These are phyloP conservation scores for Drosophila cognata DNA, from an alignment of 2,888 invertebrate genomes.

Conservation along the genomic window DNA sequence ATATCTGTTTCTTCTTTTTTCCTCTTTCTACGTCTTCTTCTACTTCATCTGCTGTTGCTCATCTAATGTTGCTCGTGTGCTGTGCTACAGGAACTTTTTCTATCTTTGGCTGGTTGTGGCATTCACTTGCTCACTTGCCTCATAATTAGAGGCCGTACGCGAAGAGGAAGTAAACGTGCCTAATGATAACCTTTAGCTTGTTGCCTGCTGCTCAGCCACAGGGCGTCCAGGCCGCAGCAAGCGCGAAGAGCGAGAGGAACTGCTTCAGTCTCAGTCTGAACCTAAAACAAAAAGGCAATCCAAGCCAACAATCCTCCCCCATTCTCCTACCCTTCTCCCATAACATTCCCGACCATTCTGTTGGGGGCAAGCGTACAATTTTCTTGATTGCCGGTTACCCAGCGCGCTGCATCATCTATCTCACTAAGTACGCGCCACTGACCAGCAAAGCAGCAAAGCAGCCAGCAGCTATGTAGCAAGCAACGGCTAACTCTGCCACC, in stretches of 20 bases:
- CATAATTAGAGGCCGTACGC: slow-evolving; percentile 72
- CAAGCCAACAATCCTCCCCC: slow-evolving; percentile 7
- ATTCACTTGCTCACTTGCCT: slow-evolving; percentile 51
- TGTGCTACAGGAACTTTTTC: not conserved
- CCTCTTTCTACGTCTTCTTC: not conserved
- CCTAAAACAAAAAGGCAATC: slow-evolving; percentile 34
- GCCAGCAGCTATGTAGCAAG: slow-evolving; percentile 5
- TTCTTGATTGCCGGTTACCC: slow-evolving; percentile 73
- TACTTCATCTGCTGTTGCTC: slow-evolving; percentile 2
- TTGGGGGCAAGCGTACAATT: slow-evolving; percentile 65
- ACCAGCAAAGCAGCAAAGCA: slow-evolving; percentile 46
- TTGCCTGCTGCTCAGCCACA: slow-evolving; percentile 45
- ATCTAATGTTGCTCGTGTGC: slow-evolving; percentile 35
- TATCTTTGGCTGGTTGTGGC: slow-evolving; percentile 31
- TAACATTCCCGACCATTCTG: slow-evolving; percentile 32
- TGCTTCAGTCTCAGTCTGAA: slow-evolving; percentile 11
- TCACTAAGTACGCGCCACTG: slow-evolving; percentile 78
- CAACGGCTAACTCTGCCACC: slow-evolving; percentile 17
- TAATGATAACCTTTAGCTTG: slow-evolving; percentile 78
- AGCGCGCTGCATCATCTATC: slow-evolving; percentile 62
- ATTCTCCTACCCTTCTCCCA: slow-evolving; percentile 1
- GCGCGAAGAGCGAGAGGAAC: not conserved
- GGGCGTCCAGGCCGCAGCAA: slow-evolving; percentile 42
- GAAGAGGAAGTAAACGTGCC: slow-evolving; percentile 77
- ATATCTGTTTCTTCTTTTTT: slow-evolving; percentile 1